A percentile compares a stretch with the other conserved stretches of the same genome.
Conservation (phyloP, 2,888 invertebrate species). For the Eledona agricola region DNA sequence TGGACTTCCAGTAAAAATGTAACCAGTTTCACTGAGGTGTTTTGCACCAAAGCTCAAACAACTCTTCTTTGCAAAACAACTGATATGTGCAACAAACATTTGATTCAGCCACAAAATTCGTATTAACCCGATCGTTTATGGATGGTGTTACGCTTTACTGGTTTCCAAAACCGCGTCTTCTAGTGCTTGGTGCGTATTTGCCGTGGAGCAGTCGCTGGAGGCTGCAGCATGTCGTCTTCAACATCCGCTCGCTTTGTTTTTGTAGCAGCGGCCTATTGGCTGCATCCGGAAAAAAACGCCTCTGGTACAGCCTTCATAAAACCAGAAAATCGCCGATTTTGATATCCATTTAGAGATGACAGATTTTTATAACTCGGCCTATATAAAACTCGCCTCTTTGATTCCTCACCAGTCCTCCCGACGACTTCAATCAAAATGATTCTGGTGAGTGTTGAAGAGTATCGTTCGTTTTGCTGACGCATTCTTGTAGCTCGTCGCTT, state of each 20-base stretch:
- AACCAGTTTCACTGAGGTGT: slow-evolving; percentile 12
- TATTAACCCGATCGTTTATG: too few species aligned
- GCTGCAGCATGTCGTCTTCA: too few species aligned
- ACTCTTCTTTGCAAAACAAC: neutral
- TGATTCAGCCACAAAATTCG: too few species aligned
- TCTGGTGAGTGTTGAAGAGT: too few species aligned
- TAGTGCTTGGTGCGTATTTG: too few species aligned
- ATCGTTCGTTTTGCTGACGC: slow-evolving; percentile 6
- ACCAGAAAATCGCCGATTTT: slow-evolving; percentile 36
- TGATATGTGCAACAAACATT: neutral
- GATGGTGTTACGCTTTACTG: too few species aligned
- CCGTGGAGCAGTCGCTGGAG: too few species aligned
- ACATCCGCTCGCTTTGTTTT: slow-evolving; percentile 39
- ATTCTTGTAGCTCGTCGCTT: slow-evolving; percentile 8
- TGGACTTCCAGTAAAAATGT: slow-evolving; percentile 14
- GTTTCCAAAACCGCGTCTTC: too few species aligned
- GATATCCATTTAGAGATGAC: slow-evolving; percentile 35
- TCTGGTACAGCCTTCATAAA: slow-evolving; percentile 41
- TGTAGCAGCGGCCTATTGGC: slow-evolving; percentile 39
- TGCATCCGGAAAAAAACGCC: slow-evolving; percentile 35
- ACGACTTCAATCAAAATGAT: slow-evolving; percentile 36
- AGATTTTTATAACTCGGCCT: slow-evolving; percentile 16
- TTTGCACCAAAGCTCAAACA: slow-evolving; percentile 14
- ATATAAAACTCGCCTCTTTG: slow-evolving; percentile 29
- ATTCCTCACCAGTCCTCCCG: slow-evolving; percentile 37